A percentile compares a stretch with the other conserved stretches of the same genome.
Evolutionary conservation across 2,888 invertebrate genomes (phyloP).

Genomic region (Euspilapteryx auroguttella): DNA sequence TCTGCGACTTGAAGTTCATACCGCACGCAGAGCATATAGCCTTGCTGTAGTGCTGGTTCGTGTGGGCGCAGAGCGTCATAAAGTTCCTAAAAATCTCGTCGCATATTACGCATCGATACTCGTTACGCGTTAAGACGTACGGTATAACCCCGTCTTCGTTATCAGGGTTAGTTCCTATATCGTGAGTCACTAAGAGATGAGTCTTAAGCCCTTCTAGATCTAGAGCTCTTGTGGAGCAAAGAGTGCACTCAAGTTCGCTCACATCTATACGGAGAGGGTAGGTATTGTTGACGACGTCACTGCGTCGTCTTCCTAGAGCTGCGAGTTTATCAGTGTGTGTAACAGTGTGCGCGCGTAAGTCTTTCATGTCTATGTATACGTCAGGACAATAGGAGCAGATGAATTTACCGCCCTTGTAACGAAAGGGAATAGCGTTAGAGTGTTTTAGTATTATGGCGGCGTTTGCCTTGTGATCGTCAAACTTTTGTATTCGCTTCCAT

Average conservation of each 20-base stretch:
- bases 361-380: not conserved
- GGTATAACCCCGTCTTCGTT: slow-evolving; percentile 27
- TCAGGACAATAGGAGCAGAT: not conserved
- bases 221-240: slow-evolving; percentile 15
- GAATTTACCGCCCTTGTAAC: not conserved
- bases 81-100: slow-evolving; percentile 16
- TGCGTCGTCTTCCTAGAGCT: slow-evolving; percentile 15
- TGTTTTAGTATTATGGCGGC: not conserved
- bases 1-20: slow-evolving; percentile 8
- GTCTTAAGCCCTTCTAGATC: slow-evolving; percentile 17
- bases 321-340: slow-evolving; percentile 26
- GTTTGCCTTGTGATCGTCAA: not conserved
- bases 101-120: slow-evolving; percentile 24
- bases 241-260: slow-evolving; percentile 19
- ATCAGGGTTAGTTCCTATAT: slow-evolving; percentile 13
- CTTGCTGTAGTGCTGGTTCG: slow-evolving; percentile 43
- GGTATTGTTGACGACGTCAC: slow-evolving; percentile 15
- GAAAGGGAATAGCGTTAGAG: not conserved
- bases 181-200: slow-evolving; percentile 20
- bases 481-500: not conserved
- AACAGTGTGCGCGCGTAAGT: slow-evolving; percentile 18
- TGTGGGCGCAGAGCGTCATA: slow-evolving; percentile 26
- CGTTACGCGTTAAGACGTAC: slow-evolving; percentile 21
- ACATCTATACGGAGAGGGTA: slow-evolving; percentile 34
- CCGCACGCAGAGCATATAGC: slow-evolving; percentile 45